Percentiles rank a stretch among this genome's conserved stretches.
Conservation (phyloP, 2,888 invertebrate genomes). For the Lamproptera curius region DNA sequence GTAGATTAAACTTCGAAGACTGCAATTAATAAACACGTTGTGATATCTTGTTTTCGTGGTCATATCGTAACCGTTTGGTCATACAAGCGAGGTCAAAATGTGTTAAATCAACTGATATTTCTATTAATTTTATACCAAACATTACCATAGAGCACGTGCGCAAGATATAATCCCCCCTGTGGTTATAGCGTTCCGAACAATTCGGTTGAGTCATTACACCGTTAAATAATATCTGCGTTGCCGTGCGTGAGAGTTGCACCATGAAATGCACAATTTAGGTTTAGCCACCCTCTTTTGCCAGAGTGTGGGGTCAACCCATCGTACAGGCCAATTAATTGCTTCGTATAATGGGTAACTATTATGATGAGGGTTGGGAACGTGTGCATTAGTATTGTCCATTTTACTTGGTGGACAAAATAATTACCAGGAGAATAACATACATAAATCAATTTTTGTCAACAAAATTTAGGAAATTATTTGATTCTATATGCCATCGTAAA, state of each 20-base stretch:
- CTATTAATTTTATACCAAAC: constrained; percentile 20
- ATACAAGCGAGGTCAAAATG: background rate
- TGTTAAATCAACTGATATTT: constrained; percentile 2
- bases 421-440: too few relatives aligned
- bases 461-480: too few relatives aligned
- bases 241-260: constrained; percentile 18
- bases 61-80: constrained; percentile 7
- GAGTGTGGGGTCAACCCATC: constrained; percentile 36
- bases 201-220: constrained; percentile 34
- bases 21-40: constrained; percentile 1
- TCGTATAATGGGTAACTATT: constrained; percentile 8
- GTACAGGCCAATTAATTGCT: constrained; percentile 27
- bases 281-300: constrained; percentile 41
- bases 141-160: constrained; percentile 37
- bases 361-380: constrained; percentile 2
- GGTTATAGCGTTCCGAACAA: constrained; percentile 29
- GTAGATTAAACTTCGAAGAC: too few relatives aligned
- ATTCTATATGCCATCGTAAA: too few relatives aligned
- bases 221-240: constrained; percentile 24
- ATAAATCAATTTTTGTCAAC: too few relatives aligned
- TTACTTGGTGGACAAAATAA: too few relatives aligned
- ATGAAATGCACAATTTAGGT: constrained; percentile 24
- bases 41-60: constrained; percentile 1
- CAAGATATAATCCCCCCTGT: constrained; percentile 36
- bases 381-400: background rate